Evolutionary conservation across 2,888 invertebrate genomes (phyloP).

Genomic region (Drosophila meridiana): DNA sequence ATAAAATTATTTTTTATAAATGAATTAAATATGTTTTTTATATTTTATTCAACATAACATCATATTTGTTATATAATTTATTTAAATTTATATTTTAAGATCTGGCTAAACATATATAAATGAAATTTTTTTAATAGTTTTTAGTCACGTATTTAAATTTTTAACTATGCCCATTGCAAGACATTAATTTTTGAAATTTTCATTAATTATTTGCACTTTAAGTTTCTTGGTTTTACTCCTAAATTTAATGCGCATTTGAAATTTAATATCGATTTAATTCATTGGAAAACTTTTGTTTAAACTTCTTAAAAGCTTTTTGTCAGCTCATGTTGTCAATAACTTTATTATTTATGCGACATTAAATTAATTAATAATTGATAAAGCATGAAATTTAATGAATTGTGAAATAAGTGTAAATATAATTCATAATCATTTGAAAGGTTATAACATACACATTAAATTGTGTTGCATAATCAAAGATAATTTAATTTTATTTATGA

Average conservation of each 20-base stretch:
- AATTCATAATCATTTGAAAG: neutral
- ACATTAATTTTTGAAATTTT: neutral
- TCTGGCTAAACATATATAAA: neutral
- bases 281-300: neutral
- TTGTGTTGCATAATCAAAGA: neutral
- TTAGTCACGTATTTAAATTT: neutral
- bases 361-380: neutral
- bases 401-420: neutral
- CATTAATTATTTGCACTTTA: neutral
- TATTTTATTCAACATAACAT: no score
- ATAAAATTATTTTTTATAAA: no score
- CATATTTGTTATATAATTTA: no score
- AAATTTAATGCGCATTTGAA: neutral
- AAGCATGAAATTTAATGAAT: neutral
- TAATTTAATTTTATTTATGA: neutral
- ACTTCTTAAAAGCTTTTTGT: neutral
- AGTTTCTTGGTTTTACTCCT: neutral
- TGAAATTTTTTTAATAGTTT: neutral
- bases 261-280: constrained; percentile 1
- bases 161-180: no score
- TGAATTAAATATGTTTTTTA: no score
- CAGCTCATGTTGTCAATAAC: neutral
- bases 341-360: neutral
- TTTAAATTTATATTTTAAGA: no score
- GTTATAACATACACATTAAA: neutral